Base-by-base conservation (phyloP, 2,888 invertebrate species). In the Tupiocoris notatus region DNA sequence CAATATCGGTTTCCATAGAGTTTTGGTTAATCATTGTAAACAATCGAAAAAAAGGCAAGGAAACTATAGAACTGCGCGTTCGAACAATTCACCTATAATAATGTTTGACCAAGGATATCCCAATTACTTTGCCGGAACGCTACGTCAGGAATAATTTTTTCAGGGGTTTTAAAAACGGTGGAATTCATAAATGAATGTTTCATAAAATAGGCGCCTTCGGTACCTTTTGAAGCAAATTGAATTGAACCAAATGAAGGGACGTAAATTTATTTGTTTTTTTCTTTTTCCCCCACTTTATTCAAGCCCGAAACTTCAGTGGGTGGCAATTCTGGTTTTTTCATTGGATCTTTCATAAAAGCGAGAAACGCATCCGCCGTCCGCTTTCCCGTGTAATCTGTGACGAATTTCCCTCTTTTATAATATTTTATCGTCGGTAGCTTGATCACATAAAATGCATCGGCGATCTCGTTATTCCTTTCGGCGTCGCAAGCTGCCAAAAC, bases 381-480 rank as follows among this genome's bases (percentile, higher is more conserved):
- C 62, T 86, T 86, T 0, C 89, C 89, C 0, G 84, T 84, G 82
- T 90, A 91, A 70, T 88, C 87, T 0, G 85, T 84, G 0, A 88
- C 79, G 2, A 83, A 83, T 70, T 86, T 85, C 0, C 90, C 89
- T 25, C 85, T 83, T 1, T 84, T 83, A 82, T 88, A 91, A 71
- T 88, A 85, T 84, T 90, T 89, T 82, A 92, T 85, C 0, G 91
- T 90, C 0, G 92, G 93, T 80, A 90, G 88, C 0, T 89, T 89
- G 66, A 87, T 84, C 61, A 93, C 87, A 66, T 86, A 85, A 79
- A 87, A 91, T 64, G 88, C 82, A 68, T 88, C 87, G 0, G 89
- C 87, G 0, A 89, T 84, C 75, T 86, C 85, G 0, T 86, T 84
- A 80, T 91, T 90, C 59, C 86, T 85, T 0, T 90, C 88, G 9